Conservation (phyloP, 2,888 invertebrate genomes). For the Zaprionus lineosus region DNA sequence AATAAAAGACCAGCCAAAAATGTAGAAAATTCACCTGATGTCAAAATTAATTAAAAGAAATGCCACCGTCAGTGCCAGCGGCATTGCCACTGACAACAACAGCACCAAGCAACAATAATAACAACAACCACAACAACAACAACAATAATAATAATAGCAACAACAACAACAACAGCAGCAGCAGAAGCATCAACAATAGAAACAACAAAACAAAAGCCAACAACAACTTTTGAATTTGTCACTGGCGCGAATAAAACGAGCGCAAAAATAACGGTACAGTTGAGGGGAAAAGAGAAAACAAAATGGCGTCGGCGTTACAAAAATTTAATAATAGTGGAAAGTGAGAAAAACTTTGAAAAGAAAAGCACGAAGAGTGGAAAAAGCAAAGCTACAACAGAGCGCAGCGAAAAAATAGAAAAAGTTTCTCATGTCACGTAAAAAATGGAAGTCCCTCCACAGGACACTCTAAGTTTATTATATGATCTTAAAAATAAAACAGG, state of each 20-base stretch:
- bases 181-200: neutral
- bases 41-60: constrained; percentile 76
- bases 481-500: no score
- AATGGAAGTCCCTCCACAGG: no score
- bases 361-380: constrained; percentile 10
- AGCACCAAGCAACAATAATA: no score
- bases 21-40: constrained; percentile 65
- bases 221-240: constrained; percentile 24
- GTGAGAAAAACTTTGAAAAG: constrained; percentile 23
- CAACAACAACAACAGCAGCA: constrained; percentile 40
- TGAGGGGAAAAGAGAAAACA: constrained; percentile 19
- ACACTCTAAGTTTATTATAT: no score
- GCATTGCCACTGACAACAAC: constrained; percentile 10
- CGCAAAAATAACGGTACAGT: neutral
- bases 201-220: neutral
- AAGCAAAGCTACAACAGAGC: constrained; percentile 1
- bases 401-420: neutral
- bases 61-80: constrained; percentile 56
- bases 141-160: constrained; percentile 62
- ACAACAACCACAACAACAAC: constrained; percentile 10
- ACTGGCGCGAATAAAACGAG: constrained; percentile 13
- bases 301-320: constrained; percentile 36
- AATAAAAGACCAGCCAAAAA: constrained; percentile 35
- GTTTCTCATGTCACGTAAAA: no score
- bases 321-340: constrained; percentile 47